Percentiles rank a stretch among this genome's conserved stretches.
phyloP scores from a whole-genome alignment of 2,888 invertebrate species.

The Phalera bucephala region DNA sequence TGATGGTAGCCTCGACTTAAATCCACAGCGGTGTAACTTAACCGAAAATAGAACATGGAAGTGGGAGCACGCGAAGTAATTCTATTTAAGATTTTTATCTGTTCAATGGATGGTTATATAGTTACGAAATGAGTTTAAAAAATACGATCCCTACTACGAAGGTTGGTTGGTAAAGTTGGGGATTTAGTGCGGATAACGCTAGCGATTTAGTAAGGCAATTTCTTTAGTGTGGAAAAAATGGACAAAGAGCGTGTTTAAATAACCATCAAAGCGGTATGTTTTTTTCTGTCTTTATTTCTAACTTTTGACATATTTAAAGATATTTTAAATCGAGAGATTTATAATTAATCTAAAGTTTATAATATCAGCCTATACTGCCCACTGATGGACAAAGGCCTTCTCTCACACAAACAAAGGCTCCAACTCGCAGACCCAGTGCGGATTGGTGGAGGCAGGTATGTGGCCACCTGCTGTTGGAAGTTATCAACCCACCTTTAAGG shows the following conservation, averaged over 20 bases:
- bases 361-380: too few species aligned
- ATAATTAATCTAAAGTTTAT: too few species aligned
- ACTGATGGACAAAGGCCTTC: too few species aligned
- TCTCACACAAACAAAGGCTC: too few species aligned
- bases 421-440: too few species aligned
- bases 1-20: constrained; percentile 23
- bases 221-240: not conserved
- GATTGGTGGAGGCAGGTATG: too few species aligned
- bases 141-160: constrained; percentile 51
- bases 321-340: too few species aligned
- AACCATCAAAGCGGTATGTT: too few species aligned
- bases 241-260: not conserved
- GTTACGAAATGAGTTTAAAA: constrained; percentile 66
- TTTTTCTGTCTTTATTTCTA: too few species aligned
- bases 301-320: too few species aligned
- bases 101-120: constrained; percentile 75
- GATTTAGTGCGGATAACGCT: not conserved
- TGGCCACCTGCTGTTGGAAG: too few species aligned
- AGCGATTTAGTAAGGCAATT: not conserved
- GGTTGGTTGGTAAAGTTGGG: constrained; percentile 33
- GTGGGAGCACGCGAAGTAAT: constrained; percentile 68
- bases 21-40: constrained; percentile 36
- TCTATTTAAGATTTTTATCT: constrained; percentile 69
- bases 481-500: too few species aligned
- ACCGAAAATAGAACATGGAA: constrained; percentile 61